A percentile compares a stretch with the other conserved stretches of the same genome.
These are phyloP conservation scores for Phalacrocorax aristotelis DNA, from an alignment of 2,113 vertebrate genomes.

Conservation along the genomic window DNA sequence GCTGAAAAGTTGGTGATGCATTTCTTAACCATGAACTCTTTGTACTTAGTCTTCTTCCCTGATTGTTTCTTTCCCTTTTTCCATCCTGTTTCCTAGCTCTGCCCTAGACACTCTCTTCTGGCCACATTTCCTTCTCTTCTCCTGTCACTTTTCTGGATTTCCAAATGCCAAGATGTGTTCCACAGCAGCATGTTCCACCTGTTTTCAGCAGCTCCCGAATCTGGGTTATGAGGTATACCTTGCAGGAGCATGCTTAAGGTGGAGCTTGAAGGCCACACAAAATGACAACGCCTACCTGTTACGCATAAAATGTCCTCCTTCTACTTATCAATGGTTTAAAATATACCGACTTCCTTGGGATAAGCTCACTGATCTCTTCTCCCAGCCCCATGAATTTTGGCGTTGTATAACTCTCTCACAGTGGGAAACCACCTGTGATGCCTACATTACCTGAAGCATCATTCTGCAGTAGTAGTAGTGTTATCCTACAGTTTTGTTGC, in stretches of 20 bases:
- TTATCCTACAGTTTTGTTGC: neutral
- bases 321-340: neutral
- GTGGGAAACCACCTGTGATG: neutral
- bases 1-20: neutral
- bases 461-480: neutral
- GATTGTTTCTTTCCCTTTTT: rapidly evolving
- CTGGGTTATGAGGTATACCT: neutral
- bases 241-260: neutral
- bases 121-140: neutral
- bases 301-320: neutral
- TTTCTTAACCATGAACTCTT: neutral
- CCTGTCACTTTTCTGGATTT: no score
- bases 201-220: neutral
- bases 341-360: neutral
- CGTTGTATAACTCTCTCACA: no score
- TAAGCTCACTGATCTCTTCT: neutral
- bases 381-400: neutral
- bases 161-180: neutral
- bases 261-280: neutral
- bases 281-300: neutral
- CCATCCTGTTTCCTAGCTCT: neutral
- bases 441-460: neutral
- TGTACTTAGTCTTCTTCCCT: neutral
- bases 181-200: neutral
- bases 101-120: neutral